Base-by-base conservation (phyloP, 2,888 invertebrate species). In the Nemotelus nigrinus region DNA sequence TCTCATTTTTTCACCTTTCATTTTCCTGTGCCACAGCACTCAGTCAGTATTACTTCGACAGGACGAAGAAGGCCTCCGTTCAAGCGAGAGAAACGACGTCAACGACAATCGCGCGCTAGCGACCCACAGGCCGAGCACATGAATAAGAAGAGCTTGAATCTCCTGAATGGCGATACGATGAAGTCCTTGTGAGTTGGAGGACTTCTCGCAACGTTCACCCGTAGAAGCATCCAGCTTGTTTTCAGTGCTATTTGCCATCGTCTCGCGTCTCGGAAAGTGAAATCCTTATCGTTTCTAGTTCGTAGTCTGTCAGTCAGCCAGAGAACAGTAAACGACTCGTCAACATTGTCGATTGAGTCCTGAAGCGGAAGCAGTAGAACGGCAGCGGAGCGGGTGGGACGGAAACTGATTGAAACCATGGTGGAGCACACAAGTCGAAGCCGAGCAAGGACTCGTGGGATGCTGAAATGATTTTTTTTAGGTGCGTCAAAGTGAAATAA, bases 401-500 rank as follows among this genome's bases (percentile, higher is more conserved):
- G 67, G 8, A 48, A 44, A 68, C 47, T 47, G 60, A 60, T 39
- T 60, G 41, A 39, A 41, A 50, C 50, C 25, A 47, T 5, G 41
- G 45, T 10, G 41, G n/a, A 45, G 47, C 47, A n/a, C 44, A 65
- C 25, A 43, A 60, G 41, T 39, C 3, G 41, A 60, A 60, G 41
- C 60, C 41, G 60, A 60, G 41, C 8, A 60, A 60, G 60, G 60
- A 60, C 60, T 41, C 60, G 41, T 60, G 7, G 41, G 41, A 60
- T 43, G 39, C 8, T 41, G 60, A 60, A 60, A 60, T 43, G 60
- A 60, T 43, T 60, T 60, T 39, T 57, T 57, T 4, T 48, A 68
- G 67, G 67, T 47, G 47, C 67, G 48, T 48, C 67, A 68, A 68
- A 68, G 67, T 68, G 67, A 68, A 68, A 68, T 68, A 68, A 68